Evolutionary conservation across 2,797 vertebrate genomes (phyloP).

Genomic region (Diceros bicornis): DNA sequence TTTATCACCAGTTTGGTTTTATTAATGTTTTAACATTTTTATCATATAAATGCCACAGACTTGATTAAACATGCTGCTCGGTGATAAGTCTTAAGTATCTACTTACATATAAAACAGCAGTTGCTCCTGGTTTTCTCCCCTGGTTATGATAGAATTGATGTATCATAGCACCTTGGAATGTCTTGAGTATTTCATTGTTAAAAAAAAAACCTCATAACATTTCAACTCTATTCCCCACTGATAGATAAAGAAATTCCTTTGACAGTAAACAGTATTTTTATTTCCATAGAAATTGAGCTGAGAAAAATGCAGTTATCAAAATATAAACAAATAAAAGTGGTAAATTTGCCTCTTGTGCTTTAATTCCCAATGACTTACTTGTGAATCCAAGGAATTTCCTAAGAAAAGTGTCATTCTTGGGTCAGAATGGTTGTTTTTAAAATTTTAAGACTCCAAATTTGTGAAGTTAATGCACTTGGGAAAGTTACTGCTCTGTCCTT

Average conservation of each 20-base stretch:
- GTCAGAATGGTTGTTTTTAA: conserved; percentile 76
- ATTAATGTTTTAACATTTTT: conserved; percentile 88
- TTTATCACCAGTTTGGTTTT: conserved; percentile 86
- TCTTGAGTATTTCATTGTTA: conserved; percentile 84
- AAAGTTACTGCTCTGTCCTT: conserved; percentile 55
- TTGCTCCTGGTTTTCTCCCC: conserved; percentile 82
- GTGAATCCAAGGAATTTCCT: conserved; percentile 81
- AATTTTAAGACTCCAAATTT: conserved; percentile 70
- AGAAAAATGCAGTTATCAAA: conserved; percentile 87
- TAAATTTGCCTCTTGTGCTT: conserved; percentile 69
- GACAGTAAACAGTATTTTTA: conserved; percentile 84
- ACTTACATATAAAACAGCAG: conserved; percentile 85
- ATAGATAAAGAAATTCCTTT: conserved; percentile 83
- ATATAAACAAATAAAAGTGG: conserved; percentile 85
- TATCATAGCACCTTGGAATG: conserved; percentile 83
- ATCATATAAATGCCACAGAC: conserved; percentile 84
- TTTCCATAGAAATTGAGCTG: conserved; percentile 87
- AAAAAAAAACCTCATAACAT: conserved; percentile 62
- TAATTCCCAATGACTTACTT: conserved; percentile 79
- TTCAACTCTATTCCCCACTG: conserved; percentile 71
- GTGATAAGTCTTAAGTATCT: conserved; percentile 86
- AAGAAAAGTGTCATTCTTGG: conserved; percentile 79
- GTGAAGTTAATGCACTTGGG: conserved; percentile 78
- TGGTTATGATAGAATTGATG: conserved; percentile 76
- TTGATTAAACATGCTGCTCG: conserved; percentile 88